These are phyloP conservation scores for Saturnia pavonia DNA, from an alignment of 2,888 invertebrate species.

Conservation along the genomic window DNA sequence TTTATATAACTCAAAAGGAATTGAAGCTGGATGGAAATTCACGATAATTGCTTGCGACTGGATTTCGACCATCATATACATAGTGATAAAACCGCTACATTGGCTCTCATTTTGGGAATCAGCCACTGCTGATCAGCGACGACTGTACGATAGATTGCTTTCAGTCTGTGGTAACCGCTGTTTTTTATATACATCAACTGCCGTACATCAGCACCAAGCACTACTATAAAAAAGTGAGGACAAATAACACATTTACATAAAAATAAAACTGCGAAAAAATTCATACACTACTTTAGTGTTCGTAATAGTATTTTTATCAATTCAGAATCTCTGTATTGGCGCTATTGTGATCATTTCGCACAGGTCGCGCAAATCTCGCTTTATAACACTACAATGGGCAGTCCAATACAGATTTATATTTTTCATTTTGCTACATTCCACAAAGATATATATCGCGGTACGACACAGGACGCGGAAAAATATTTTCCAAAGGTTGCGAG, in stretches of 20 bases:
- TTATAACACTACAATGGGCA: constrained; percentile 44
- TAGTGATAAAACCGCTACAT: too few relatives aligned
- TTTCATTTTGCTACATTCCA: constrained; percentile 36
- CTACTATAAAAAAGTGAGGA: neutral
- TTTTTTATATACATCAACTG: too few relatives aligned
- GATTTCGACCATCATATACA: too few relatives aligned
- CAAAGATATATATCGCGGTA: constrained; percentile 34
- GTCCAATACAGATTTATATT: constrained; percentile 46
- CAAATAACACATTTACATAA: too few relatives aligned
- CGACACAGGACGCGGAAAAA: constrained; percentile 33
- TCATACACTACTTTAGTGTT: neutral
- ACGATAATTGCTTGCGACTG: too few relatives aligned
- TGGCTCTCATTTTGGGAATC: too few relatives aligned
- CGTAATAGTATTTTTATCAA: constrained; percentile 2
- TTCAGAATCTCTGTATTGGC: constrained; percentile 6
- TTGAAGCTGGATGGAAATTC: too few relatives aligned
- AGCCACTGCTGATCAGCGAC: too few relatives aligned
- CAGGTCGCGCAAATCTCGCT: constrained; percentile 39
- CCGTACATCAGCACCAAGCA: too few relatives aligned
- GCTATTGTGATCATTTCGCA: constrained; percentile 31
- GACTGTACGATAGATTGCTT: too few relatives aligned
- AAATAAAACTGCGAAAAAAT: neutral
- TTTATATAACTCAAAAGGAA: too few relatives aligned
- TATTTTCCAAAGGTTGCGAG: constrained; percentile 29
- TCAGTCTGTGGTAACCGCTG: too few relatives aligned